phyloP scores from a whole-genome alignment of 2,113 vertebrate genomes.

The Macquaria australasica region DNA sequence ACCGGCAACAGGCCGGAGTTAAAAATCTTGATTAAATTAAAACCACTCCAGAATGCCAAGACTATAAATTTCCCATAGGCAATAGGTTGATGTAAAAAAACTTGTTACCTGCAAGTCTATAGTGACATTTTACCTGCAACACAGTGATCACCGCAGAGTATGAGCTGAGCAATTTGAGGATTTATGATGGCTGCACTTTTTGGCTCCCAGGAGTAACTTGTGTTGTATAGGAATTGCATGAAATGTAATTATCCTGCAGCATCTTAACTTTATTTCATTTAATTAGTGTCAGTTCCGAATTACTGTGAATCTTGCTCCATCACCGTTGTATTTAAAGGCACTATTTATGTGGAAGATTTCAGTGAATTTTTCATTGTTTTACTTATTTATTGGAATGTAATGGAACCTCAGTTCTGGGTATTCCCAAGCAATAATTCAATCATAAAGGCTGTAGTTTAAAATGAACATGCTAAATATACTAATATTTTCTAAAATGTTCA shows the following conservation, averaged over 20 bases:
- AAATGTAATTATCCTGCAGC: slow-evolving; percentile 54
- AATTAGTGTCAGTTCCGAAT: slow-evolving; percentile 74
- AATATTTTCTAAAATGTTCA: slow-evolving; percentile 38
- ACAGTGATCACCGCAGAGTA: slow-evolving; percentile 62
- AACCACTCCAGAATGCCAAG: background rate
- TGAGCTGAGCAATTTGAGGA: slow-evolving; percentile 42
- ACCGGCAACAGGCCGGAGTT: slow-evolving; percentile 7
- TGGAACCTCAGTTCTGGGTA: slow-evolving; percentile 52
- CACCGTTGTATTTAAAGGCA: slow-evolving; percentile 71
- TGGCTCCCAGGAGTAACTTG: slow-evolving; percentile 13
- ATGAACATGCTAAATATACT: slow-evolving; percentile 44
- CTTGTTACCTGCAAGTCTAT: slow-evolving; percentile 12
- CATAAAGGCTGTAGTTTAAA: slow-evolving; percentile 62
- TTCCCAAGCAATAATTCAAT: slow-evolving; percentile 59
- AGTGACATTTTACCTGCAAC: slow-evolving; percentile 63
- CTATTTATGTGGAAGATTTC: slow-evolving; percentile 81
- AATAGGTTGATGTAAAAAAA: slow-evolving; percentile 23
- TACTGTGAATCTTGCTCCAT: slow-evolving; percentile 52
- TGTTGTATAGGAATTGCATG: slow-evolving; percentile 40
- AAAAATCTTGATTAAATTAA: slow-evolving; percentile 3
- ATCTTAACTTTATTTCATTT: slow-evolving; percentile 49
- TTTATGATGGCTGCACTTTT: slow-evolving; percentile 27
- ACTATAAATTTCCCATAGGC: slow-evolving; percentile 11
- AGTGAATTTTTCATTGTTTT: slow-evolving; percentile 71
- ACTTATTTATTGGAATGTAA: slow-evolving; percentile 81